Percentiles rank a stretch among this genome's conserved stretches.
Conservation (phyloP, 35 echinoderm and acorn worm genomes). For the Apostichopus parvimensis region DNA sequence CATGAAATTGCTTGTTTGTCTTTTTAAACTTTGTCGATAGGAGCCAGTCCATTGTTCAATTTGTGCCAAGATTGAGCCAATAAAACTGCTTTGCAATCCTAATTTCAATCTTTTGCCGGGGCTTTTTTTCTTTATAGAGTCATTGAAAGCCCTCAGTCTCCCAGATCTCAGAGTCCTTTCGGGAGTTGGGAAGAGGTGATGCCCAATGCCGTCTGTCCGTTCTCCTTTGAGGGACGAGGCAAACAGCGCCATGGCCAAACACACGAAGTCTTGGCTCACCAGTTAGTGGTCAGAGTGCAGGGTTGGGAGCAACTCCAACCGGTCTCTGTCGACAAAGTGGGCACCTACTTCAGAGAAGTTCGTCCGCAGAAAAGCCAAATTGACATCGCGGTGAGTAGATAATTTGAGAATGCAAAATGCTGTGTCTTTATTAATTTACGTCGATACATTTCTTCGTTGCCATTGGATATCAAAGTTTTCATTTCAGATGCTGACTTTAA, state of each 20-base stretch:
- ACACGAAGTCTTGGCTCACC: constrained; percentile 81
- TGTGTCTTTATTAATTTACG: no score
- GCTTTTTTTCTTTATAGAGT: constrained; percentile 48
- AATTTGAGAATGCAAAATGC: no score
- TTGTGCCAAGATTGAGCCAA: no score
- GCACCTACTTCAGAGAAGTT: constrained; percentile 81
- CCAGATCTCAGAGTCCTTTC: constrained; percentile 43
- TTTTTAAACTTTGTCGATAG: no score
- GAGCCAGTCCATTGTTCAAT: no score
- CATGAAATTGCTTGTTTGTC: no score
- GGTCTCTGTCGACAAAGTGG: constrained; percentile 95
- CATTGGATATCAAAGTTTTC: no score
- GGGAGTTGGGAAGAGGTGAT: constrained; percentile 81
- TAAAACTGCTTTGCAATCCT: no score
- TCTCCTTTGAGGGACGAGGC: constrained; percentile 88
- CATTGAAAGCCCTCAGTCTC: constrained; percentile 22
- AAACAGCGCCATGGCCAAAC: constrained; percentile 89
- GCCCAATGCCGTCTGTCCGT: constrained; percentile 68
- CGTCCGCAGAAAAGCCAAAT: constrained; percentile 73
- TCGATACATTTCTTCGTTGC: no score
- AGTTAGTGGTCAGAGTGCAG: constrained; percentile 86
- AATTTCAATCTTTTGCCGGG: no score
- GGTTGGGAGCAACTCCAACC: constrained; percentile 87
- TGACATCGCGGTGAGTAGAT: constrained; percentile 70
- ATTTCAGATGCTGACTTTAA: no score